A percentile compares a stretch with the other conserved stretches of the same genome.
Evolutionary conservation across 2,888 invertebrate genomes (phyloP).

Genomic region (Acheta domesticus): DNA sequence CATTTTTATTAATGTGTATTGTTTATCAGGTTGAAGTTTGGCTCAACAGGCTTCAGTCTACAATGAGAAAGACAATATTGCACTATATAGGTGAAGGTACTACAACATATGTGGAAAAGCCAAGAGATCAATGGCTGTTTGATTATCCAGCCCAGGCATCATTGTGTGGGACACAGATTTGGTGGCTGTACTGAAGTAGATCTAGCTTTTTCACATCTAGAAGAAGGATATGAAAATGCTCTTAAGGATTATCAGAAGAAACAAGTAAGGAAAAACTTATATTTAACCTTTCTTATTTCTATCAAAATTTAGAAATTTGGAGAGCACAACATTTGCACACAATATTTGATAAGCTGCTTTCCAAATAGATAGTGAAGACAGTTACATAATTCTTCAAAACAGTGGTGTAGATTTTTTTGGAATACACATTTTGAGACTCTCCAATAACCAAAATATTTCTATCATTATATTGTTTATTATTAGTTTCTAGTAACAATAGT

Average conservation of each 20-base stretch:
- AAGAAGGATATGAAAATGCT: conserved; percentile 89
- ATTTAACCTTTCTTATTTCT: conserved; percentile 85
- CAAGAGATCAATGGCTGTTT: conserved; percentile 92
- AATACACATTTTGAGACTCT: no score
- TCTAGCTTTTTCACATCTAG: conserved; percentile 55
- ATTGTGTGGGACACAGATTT: conserved; percentile 91
- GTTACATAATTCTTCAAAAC: no score
- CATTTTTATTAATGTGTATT: neutral
- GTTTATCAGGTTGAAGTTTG: conserved; percentile 76
- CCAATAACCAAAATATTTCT: no score
- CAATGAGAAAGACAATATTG: conserved; percentile 82
- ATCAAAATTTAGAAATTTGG: conserved; percentile 83
- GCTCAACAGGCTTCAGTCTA: conserved; percentile 80
- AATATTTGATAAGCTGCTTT: no score
- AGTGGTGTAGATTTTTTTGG: no score
- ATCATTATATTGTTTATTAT: no score
- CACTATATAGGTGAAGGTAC: conserved; percentile 83
- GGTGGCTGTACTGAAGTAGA: conserved; percentile 93
- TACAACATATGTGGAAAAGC: conserved; percentile 88
- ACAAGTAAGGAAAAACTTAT: conserved; percentile 67
- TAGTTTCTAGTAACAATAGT: no score
- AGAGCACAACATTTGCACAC: conserved; percentile 53
- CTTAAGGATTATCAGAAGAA: conserved; percentile 93
- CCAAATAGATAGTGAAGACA: no score
- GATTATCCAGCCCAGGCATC: conserved; percentile 95